phyloP scores from a whole-genome alignment of 2,797 vertebrate species.

The Tragelaphus eurycerus region DNA sequence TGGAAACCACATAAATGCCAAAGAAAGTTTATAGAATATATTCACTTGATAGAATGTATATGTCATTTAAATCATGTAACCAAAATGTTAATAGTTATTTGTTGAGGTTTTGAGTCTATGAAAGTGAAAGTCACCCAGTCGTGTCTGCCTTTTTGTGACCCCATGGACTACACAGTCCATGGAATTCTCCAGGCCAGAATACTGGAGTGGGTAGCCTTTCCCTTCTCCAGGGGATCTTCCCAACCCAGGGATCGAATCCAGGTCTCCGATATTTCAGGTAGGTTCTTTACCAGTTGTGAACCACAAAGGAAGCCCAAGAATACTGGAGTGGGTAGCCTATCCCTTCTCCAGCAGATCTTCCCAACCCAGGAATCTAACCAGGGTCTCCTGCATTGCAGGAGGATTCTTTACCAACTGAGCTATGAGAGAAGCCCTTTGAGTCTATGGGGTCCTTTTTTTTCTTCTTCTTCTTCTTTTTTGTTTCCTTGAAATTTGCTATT shows the following conservation, averaged over 20 bases:
- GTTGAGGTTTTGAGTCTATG: neutral
- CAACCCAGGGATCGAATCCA: neutral
- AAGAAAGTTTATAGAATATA: neutral
- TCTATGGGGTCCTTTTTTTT: neutral
- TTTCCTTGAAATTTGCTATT: neutral
- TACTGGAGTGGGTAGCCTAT: neutral
- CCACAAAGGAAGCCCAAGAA: neutral
- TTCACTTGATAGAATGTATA: neutral
- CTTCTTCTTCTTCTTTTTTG: neutral
- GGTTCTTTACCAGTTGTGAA: neutral
- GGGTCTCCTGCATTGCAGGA: neutral
- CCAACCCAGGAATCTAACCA: neutral
- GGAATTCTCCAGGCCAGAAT: neutral
- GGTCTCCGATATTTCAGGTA: neutral
- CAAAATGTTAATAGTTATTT: neutral
- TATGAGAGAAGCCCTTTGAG: neutral
- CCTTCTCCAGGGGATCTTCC: neutral
- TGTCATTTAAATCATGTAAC: neutral
- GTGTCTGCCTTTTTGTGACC: neutral
- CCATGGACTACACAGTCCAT: neutral
- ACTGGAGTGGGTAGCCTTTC: neutral
- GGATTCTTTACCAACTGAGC: neutral
- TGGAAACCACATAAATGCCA: constrained; percentile 26
- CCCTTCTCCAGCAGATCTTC: neutral
- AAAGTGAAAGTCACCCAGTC: neutral